phyloP scores from a whole-genome alignment of 2,797 vertebrate genomes.

The Myotis findleyi region DNA sequence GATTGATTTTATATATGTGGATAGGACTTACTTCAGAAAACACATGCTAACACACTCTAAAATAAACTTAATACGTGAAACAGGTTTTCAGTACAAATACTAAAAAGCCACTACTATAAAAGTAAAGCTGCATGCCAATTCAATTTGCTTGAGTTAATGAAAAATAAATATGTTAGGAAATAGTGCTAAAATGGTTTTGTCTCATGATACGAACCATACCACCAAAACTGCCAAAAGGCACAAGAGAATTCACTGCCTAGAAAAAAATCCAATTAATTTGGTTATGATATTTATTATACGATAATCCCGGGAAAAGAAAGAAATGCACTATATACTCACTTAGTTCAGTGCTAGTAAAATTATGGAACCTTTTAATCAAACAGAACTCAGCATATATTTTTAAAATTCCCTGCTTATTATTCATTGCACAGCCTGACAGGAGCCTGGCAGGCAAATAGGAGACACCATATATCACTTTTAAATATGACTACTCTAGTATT shows the following conservation, averaged over 20 bases:
- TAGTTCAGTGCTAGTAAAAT: not conserved
- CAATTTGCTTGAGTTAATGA: slow-evolving; percentile 66
- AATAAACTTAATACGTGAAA: slow-evolving; percentile 9
- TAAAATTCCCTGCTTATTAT: not conserved
- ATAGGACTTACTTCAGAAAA: slow-evolving; percentile 59
- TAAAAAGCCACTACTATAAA: slow-evolving; percentile 23
- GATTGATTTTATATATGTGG: slow-evolving; percentile 9
- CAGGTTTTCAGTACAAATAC: slow-evolving; percentile 26
- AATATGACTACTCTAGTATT: slow-evolving; percentile 20
- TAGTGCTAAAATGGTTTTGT: slow-evolving; percentile 25
- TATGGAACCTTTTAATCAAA: not conserved
- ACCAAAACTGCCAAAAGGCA: slow-evolving; percentile 89
- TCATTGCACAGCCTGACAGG: not conserved
- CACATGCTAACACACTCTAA: not conserved
- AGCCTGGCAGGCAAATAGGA: not conserved
- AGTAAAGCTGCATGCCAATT: slow-evolving; percentile 32
- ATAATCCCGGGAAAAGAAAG: slow-evolving; percentile 27
- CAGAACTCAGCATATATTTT: slow-evolving; percentile 15
- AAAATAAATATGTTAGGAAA: slow-evolving; percentile 60
- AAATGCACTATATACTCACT: not conserved
- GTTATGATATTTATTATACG: slow-evolving; percentile 22
- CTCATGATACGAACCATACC: slow-evolving; percentile 88
- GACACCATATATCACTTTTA: not conserved
- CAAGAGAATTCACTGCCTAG: slow-evolving; percentile 89
- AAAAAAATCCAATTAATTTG: slow-evolving; percentile 76